Evolutionary conservation across 1,140 invertebrate genomes (phyloP), one percentile per base, ranked within the genome.

Genomic region (Globodera ellingtonae): DNA sequence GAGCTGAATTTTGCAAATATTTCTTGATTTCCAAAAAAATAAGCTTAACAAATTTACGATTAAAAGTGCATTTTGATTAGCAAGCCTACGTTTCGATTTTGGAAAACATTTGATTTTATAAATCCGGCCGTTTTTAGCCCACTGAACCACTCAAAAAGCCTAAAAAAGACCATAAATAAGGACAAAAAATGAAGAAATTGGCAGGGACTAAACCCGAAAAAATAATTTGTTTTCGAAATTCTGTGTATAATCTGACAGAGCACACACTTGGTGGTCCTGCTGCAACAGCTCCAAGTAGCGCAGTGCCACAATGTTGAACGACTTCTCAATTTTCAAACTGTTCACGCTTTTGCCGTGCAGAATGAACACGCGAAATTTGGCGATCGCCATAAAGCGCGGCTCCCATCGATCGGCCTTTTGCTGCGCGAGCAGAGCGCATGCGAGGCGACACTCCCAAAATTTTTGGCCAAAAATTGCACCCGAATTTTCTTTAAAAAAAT

Each of bases 331-430:
- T 65, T 89, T 89, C 10, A 88, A 73, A 21, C 72, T 79, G n/a
- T 70, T 44, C 56, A 81, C 75, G 21, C 82, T 81, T 72, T 87
- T 89, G 9, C 87, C 87, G 52, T 81, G 62, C 15, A 87, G 75
- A 18, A 89, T 44, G 52, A 89, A 89, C 18, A 88, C 73, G 3
- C 87, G 82, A 71, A 89, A 88, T 79, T 88, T 88, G 18, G 86
- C 86, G 44, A 88, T 87, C 9, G 84, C 86, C 52, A 89, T 65
- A 44, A 88, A 85, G 21, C 79, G 66, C 6, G 78, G 74, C 73
- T 88, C 88, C 73, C 75, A 87, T 79, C 87, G 89, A 70, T 88
- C 87, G 13, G 80, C 72, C 65, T 89, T 89, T 18, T 73, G 69
- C 52, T 83, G 50, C 10, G 83, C 67, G 70, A 89, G 86, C 15